A percentile compares a stretch with the other conserved stretches of the same genome.
These are phyloP conservation scores for Iguana delicatissima DNA, from an alignment of 2,797 vertebrate species.

Conservation along the genomic window DNA sequence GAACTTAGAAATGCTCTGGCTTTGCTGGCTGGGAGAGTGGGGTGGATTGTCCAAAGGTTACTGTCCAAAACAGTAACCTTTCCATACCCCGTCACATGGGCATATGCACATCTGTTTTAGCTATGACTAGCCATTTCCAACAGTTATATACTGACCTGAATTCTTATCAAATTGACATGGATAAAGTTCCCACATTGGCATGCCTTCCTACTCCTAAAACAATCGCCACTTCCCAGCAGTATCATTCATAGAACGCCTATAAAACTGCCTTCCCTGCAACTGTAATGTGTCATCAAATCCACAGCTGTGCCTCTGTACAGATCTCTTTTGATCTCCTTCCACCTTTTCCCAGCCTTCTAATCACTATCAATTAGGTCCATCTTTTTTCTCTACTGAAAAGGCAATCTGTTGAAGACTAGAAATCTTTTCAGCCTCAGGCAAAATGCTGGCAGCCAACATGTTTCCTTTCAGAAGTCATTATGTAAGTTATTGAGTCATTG, in stretches of 20 bases:
- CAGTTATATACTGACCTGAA: not conserved
- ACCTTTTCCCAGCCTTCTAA: slow-evolving; percentile 64
- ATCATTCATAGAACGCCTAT: not conserved
- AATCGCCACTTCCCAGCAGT: not conserved
- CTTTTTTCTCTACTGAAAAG: slow-evolving; percentile 68
- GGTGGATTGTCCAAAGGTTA: no score
- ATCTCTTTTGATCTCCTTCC: slow-evolving; percentile 49
- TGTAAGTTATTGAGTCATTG: slow-evolving; percentile 68
- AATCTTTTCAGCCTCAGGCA: slow-evolving; percentile 65
- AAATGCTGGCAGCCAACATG: slow-evolving; percentile 63
- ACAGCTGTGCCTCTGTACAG: slow-evolving; percentile 48
- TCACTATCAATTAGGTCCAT: slow-evolving; percentile 67
- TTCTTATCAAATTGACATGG: not conserved
- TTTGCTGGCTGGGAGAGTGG: no score
- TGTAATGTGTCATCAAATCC: not conserved
- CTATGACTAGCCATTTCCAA: not conserved
- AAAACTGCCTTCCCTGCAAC: not conserved
- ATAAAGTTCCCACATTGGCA: not conserved
- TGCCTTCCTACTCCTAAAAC: not conserved
- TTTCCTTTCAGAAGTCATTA: slow-evolving; percentile 72
- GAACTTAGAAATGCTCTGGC: no score
- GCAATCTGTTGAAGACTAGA: slow-evolving; percentile 69
- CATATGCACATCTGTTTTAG: not conserved
- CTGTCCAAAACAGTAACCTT: no score
- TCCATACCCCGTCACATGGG: not conserved